A percentile compares a stretch with the other conserved stretches of the same genome.
Conservation (phyloP, 2,797 vertebrate genomes). For the Chiloscyllium punctatum region DNA sequence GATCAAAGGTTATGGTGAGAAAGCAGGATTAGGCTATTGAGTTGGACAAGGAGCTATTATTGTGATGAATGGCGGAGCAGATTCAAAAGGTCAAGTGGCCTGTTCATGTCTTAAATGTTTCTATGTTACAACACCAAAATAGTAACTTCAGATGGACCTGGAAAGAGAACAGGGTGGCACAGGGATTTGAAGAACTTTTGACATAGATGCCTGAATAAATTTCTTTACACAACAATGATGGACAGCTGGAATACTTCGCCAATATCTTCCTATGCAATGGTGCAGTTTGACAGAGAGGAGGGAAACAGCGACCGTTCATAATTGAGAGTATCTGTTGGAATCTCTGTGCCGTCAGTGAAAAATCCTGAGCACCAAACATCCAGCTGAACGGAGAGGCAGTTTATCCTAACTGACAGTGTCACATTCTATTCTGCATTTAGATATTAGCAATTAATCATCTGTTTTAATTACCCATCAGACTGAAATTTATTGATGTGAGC, state of each 20-base stretch:
- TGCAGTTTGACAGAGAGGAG: not conserved
- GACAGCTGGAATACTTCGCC: not conserved
- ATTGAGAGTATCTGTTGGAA: not conserved
- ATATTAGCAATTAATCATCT: conserved; percentile 63
- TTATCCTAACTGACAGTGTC: conserved; percentile 53
- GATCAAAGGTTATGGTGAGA: too few relatives aligned
- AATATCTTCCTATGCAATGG: not conserved
- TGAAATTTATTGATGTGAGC: conserved; percentile 55
- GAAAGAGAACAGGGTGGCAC: not conserved
- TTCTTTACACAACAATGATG: not conserved
- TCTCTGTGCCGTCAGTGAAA: not conserved
- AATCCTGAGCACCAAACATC: not conserved
- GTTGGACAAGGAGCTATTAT: too few relatives aligned
- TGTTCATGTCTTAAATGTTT: too few relatives aligned
- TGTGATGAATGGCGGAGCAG: too few relatives aligned
- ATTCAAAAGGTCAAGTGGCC: too few relatives aligned
- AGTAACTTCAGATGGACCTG: not conserved
- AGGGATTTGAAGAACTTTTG: not conserved
- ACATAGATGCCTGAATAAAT: not conserved
- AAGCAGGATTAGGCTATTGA: too few relatives aligned
- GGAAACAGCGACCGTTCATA: not conserved
- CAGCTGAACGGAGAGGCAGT: not conserved
- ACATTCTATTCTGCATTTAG: conserved; percentile 55
- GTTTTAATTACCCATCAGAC: conserved; percentile 60
- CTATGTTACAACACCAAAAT: not conserved